Conservation (phyloP, 2,113 vertebrate species). For the Oryzias curvinotus region DNA sequence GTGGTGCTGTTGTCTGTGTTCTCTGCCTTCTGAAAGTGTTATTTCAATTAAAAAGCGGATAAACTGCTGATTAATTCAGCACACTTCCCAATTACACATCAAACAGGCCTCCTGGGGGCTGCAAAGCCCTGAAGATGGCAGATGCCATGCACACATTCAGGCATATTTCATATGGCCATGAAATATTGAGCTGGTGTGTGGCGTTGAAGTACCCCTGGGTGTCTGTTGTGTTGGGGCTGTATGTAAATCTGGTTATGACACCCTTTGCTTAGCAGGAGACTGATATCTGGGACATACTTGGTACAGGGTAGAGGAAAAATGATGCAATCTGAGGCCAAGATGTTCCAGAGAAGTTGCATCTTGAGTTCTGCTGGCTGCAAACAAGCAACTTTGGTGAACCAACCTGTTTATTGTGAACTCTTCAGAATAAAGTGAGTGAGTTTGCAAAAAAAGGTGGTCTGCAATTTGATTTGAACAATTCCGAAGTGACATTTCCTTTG, state of each 20-base stretch:
- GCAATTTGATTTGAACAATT: background rate
- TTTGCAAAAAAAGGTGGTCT: background rate
- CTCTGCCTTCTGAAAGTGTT: constrained; percentile 79
- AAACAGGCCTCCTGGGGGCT: constrained; percentile 90
- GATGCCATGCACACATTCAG: constrained; percentile 93
- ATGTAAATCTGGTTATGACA: constrained; percentile 70
- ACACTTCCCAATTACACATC: constrained; percentile 97
- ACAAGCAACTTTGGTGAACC: constrained; percentile 45
- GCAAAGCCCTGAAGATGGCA: constrained; percentile 83
- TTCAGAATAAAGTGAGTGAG: constrained; percentile 4
- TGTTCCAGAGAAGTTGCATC: constrained; percentile 29
- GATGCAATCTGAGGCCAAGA: constrained; percentile 69
- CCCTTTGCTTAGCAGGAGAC: constrained; percentile 58
- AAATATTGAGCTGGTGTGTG: constrained; percentile 97
- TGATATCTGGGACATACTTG: constrained; percentile 71
- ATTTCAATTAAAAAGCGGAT: constrained; percentile 92
- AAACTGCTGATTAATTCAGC: constrained; percentile 99
- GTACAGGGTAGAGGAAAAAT: constrained; percentile 47
- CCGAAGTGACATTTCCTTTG: background rate
- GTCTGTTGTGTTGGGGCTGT: constrained; percentile 68
- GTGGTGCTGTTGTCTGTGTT: constrained; percentile 80
- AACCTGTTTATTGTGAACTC: constrained; percentile 8
- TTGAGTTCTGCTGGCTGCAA: constrained; percentile 27
- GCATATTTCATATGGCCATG: constrained; percentile 93
- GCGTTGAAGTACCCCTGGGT: constrained; percentile 76